Evolutionary conservation across 2,888 invertebrate genomes (phyloP), one percentile per base, ranked within the genome.

Genomic region (Euphydryas editha): DNA sequence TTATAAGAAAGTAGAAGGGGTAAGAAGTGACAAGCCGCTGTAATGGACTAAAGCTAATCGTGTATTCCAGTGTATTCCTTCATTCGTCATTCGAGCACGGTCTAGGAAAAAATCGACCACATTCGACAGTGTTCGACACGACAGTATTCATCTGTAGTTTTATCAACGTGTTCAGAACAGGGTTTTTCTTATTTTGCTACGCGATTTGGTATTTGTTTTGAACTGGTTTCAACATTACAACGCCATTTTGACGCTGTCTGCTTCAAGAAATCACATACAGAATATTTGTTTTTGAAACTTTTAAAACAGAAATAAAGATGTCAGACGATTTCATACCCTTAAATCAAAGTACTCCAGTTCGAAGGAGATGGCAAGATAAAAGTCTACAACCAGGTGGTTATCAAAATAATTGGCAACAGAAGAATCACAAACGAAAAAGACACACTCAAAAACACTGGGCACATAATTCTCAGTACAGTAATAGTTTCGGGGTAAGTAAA

Each of bases 271-370:
- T 54, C 8, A 1, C 7, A 8, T 17, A 11, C 1, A n/a, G n/a
- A n/a, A n/a, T 10, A 17, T 17, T 0, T 18, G 18, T 46, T 4
- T 8, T 46, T 10, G 10, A 46, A 18, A 46, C 0, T 2, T 2
- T 17, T 2, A 17, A 44, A 47, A 5, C 17, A 39, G 2, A 37
- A n/a, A 46, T 11, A 55, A 65, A 39, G n/a, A 91, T 91, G 92
- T 85, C 90, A 1, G 92, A 90, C 60, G 76, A 87, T 72, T 92
- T 92, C 69, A 91, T 92, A 70, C 92, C 92, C 1, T 70, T 92
- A 21, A 88, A 85, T 69, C 91, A 92, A 75, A 92, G 92, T 70
- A 92, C 92, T 2, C 92, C 92, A 30, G 77, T 85, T 8, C 73
- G 81, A 18, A 77, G 78, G 49, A 81, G 76, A 68, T 85, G 86